Base-by-base conservation (phyloP, 2,888 invertebrate species). In the Monoplex corrugatus region DNA sequence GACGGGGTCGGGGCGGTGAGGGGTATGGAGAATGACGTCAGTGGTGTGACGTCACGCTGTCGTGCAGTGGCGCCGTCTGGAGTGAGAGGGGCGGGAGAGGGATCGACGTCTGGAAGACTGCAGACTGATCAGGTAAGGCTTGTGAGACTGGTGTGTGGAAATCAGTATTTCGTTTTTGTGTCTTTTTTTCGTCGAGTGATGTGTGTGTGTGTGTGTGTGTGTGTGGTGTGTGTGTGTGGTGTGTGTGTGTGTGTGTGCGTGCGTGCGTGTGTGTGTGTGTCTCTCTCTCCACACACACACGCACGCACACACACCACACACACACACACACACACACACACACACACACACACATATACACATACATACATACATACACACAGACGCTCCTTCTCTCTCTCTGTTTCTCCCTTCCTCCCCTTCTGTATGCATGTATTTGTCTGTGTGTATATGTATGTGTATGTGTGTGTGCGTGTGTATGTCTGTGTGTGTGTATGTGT, bases 11-110 rank as follows among this genome's bases (percentile, higher is more conserved):
- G n/a, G 8, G 68, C 43, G 40, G 78, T 80, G 78, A 40, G 8
- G 13, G 38, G 75, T 3, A 75, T 75, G 78, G 78, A 80, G 78
- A 80, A 80, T 80, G 78, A 80, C 78, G 78, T n/a, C 68, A 80
- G 28, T 10, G 28, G 19, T 80, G 40, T 80, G 78, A 80, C 78
- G 78, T 80, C 78, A 80, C 75, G 75, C 38, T 38, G 75, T 19
- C 75, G 75, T 35, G 1, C 35, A 35, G 8, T 35, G 72, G 72
- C 32, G 72, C 35, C 32, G 10, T 10, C 2, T 13, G 78, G 43
- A 43, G 5, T 43, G 32, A 40, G n/a, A n/a, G n/a, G 28, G 28
- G 23, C 23, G 5, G 78, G 32, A 5, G 40, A 43, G 43, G 78
- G 38, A 38, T 10, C 38, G 75, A 72, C 35, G 72, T 35, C 75